phyloP scores from a whole-genome alignment of 2,797 vertebrate species.

The Gymnoscopelus microlampas region DNA sequence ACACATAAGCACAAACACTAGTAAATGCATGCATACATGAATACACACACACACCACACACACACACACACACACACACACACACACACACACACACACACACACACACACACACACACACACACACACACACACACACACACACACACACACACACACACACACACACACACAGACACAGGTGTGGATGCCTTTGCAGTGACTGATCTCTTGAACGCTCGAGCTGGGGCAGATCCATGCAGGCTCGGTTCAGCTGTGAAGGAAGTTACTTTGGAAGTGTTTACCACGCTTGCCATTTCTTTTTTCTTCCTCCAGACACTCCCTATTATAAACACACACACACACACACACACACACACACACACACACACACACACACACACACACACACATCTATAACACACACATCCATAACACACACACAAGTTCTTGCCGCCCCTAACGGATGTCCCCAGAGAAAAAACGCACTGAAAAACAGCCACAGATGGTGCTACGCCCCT shows the following conservation, averaged over 20 bases:
- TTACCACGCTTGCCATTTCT: slow-evolving; percentile 38
- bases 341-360: slow-evolving; percentile 30
- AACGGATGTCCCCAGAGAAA: slow-evolving; percentile 63
- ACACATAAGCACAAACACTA: slow-evolving; percentile 1
- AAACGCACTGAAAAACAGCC: slow-evolving; percentile 68
- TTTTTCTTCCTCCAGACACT: slow-evolving; percentile 9
- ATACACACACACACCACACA: slow-evolving; percentile 17
- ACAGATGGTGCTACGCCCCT: slow-evolving; percentile 76
- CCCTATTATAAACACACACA: slow-evolving; percentile 5
- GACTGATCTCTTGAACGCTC: slow-evolving; percentile 63
- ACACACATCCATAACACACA: slow-evolving; percentile 17
- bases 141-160: slow-evolving; percentile 34
- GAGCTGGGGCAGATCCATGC: slow-evolving; percentile 68
- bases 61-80: slow-evolving; percentile 20
- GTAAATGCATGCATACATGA: background rate
- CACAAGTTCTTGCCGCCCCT: slow-evolving; percentile 46
- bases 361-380: slow-evolving; percentile 30
- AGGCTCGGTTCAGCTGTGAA: slow-evolving; percentile 50
- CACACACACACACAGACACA: slow-evolving; percentile 46
- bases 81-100: slow-evolving; percentile 29
- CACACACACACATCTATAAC: background rate
- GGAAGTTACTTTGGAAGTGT: slow-evolving; percentile 58
- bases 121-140: slow-evolving; percentile 29
- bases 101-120: slow-evolving; percentile 21
- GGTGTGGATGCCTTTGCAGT: slow-evolving; percentile 74